phyloP scores from a whole-genome alignment of 1,140 invertebrate genomes.

The Bombus pyrosoma region DNA sequence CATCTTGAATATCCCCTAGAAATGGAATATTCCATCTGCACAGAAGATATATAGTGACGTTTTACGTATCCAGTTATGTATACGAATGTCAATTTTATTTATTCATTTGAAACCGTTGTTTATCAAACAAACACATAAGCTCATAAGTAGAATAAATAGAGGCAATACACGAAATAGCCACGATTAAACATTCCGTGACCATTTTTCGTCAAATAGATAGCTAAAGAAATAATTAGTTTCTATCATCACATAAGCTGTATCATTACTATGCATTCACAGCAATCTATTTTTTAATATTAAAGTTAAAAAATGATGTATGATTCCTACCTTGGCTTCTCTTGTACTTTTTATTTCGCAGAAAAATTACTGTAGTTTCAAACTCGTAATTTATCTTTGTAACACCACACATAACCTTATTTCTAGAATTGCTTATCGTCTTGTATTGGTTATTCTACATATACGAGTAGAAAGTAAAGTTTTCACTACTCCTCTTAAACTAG shows the following conservation, averaged over 20 bases:
- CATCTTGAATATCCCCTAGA: no score
- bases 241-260: background rate
- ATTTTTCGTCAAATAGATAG: background rate
- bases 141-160: background rate
- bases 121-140: background rate
- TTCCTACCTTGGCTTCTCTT: background rate
- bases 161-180: background rate
- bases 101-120: background rate
- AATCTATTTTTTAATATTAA: background rate
- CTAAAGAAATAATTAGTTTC: background rate
- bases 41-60: no score
- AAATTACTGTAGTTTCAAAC: background rate
- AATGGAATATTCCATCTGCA: no score
- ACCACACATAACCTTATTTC: background rate
- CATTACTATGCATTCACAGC: background rate
- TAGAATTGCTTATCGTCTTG: slow-evolving; percentile 1
- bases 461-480: slow-evolving; percentile 3
- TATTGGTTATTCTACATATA: background rate
- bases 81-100: background rate
- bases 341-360: background rate
- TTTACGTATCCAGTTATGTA: no score
- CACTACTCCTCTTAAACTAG: background rate
- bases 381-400: background rate
- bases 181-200: background rate
- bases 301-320: background rate